Conservation (phyloP, 2,113 vertebrate genomes). For the Uria lomvia region DNA sequence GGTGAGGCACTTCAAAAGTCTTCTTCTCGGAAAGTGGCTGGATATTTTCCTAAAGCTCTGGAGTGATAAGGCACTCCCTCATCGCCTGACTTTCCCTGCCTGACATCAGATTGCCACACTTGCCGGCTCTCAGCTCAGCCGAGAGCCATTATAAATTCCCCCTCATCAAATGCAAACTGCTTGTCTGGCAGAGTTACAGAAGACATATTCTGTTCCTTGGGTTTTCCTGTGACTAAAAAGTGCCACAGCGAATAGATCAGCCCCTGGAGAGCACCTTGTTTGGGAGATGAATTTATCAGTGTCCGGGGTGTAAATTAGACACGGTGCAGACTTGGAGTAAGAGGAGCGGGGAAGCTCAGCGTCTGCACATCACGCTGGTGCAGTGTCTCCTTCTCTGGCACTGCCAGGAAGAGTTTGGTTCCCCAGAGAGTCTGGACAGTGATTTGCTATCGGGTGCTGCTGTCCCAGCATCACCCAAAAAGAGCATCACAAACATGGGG, state of each 20-base stretch:
- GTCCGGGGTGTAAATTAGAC: not conserved
- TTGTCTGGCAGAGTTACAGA: conserved; percentile 27
- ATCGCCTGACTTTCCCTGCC: not conserved
- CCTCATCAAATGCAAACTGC: conserved; percentile 25
- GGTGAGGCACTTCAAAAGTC: not conserved
- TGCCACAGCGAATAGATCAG: not conserved
- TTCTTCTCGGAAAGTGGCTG: not conserved
- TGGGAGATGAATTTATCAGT: conserved; percentile 41
- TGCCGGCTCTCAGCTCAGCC: not conserved
- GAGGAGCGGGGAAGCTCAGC: not conserved
- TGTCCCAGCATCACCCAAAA: not conserved
- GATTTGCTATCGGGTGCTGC: rapidly evolving
- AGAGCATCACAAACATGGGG: not conserved
- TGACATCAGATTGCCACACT: not conserved
- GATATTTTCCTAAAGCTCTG: not conserved
- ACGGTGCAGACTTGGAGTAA: not conserved
- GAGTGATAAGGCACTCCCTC: not conserved
- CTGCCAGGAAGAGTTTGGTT: not conserved
- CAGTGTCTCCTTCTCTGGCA: not conserved
- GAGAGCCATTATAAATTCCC: not conserved
- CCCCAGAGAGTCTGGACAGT: not conserved
- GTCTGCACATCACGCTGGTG: not conserved
- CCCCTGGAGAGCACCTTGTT: not conserved
- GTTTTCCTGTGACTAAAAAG: conserved; percentile 24
- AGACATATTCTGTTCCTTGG: not conserved